Percentiles rank a stretch among this genome's conserved stretches.
Evolutionary conservation across 2,888 invertebrate species (phyloP).

Genomic region (Lasioglossum pauxillum): DNA sequence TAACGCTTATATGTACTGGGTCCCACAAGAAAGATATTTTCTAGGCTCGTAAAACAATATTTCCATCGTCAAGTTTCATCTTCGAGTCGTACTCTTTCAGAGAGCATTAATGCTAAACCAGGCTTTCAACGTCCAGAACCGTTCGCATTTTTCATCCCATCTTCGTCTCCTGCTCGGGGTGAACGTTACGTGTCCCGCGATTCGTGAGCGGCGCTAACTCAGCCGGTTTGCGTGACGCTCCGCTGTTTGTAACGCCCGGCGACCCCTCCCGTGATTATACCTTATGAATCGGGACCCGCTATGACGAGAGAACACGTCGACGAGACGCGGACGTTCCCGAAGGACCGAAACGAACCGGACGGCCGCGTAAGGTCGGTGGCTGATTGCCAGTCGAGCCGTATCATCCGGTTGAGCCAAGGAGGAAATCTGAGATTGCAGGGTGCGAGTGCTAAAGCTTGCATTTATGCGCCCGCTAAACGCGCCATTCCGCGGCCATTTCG

Average conservation of each 20-base stretch:
- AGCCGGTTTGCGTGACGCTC: slow-evolving; percentile 71
- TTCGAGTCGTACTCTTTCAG: neutral
- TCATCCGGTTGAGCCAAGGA: slow-evolving; percentile 21
- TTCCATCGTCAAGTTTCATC: neutral
- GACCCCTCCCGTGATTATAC: slow-evolving; percentile 68
- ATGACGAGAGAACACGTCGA: slow-evolving; percentile 50
- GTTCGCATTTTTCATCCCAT: neutral
- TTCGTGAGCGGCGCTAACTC: slow-evolving; percentile 65
- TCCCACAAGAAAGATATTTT: neutral
- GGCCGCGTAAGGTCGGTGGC: slow-evolving; percentile 64
- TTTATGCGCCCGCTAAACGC: neutral
- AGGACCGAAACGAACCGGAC: slow-evolving; percentile 33
- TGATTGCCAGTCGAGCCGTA: slow-evolving; percentile 45
- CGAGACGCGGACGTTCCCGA: slow-evolving; percentile 36
- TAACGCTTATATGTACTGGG: no score
- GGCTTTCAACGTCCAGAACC: neutral
- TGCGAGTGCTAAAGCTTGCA: slow-evolving; percentile 8
- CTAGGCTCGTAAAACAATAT: neutral
- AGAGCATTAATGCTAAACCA: neutral
- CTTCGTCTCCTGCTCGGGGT: slow-evolving; percentile 4
- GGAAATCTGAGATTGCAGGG: slow-evolving; percentile 41
- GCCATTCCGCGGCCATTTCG: neutral
- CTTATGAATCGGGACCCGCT: slow-evolving; percentile 31
- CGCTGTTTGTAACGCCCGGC: slow-evolving; percentile 68
- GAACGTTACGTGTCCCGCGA: slow-evolving; percentile 2